phyloP scores from a whole-genome alignment of 2,888 invertebrate genomes.

The Dichetophora obliterata region DNA sequence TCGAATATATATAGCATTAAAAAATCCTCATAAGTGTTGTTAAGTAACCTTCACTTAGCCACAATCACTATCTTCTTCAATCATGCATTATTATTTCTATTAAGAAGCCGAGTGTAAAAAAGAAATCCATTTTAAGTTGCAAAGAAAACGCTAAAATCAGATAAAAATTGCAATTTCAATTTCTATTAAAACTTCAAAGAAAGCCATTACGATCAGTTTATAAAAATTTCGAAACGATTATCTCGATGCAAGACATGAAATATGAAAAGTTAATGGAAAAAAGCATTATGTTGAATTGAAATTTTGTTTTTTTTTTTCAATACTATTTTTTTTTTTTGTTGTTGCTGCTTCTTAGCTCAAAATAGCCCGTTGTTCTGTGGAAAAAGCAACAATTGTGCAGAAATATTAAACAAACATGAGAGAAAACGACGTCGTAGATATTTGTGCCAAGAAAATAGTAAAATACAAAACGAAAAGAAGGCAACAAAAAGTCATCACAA shows the following conservation, averaged over 20 bases:
- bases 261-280: conserved; percentile 51
- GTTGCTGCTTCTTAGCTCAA: neutral
- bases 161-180: conserved; percentile 32
- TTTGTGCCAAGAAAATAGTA: conserved; percentile 5
- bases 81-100: neutral
- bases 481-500: neutral
- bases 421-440: neutral
- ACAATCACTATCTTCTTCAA: too few relatives aligned
- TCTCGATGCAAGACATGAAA: conserved; percentile 39
- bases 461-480: neutral
- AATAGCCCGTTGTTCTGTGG: neutral
- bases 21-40: neutral
- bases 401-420: conserved; percentile 18
- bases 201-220: conserved; percentile 28
- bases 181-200: neutral
- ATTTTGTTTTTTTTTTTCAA: too few relatives aligned
- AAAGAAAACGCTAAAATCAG: neutral
- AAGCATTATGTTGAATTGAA: conserved; percentile 42
- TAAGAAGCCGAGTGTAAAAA: neutral
- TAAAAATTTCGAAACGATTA: conserved; percentile 35
- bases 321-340: conserved; percentile 44
- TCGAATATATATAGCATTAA: too few relatives aligned
- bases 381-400: conserved; percentile 40
- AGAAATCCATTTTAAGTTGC: neutral
- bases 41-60: neutral